Evolutionary conservation across 2,797 vertebrate species (phyloP).

Genomic region (Squalus acanthias): DNA sequence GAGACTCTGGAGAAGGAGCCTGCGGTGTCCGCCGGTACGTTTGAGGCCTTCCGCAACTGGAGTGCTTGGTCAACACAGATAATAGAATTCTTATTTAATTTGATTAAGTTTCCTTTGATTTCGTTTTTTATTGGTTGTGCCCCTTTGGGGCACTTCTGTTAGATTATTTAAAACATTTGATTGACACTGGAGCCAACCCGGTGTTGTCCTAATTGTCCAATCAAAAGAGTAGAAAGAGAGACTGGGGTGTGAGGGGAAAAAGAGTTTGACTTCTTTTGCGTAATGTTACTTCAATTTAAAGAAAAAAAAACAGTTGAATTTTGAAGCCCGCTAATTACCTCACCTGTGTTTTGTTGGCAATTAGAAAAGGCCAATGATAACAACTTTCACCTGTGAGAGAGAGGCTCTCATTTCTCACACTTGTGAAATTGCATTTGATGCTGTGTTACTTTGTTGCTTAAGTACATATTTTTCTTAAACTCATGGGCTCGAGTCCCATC

Average conservation of each 20-base stretch:
- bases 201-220: neutral
- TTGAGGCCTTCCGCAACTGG: too few relatives aligned
- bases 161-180: neutral
- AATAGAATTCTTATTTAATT: too few relatives aligned
- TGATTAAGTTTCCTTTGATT: too few relatives aligned
- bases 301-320: neutral
- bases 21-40: too few relatives aligned
- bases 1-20: too few relatives aligned
- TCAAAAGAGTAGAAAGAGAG: neutral
- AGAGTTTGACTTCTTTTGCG: neutral
- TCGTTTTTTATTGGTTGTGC: too few relatives aligned
- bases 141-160: too few relatives aligned
- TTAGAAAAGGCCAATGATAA: neutral
- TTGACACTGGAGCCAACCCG: neutral
- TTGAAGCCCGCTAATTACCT: neutral
- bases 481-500: neutral
- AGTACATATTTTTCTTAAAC: neutral
- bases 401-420: neutral
- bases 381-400: neutral
- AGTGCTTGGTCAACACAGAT: too few relatives aligned
- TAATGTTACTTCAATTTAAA: neutral
- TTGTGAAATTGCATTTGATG: neutral
- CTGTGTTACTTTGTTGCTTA: neutral
- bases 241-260: neutral
- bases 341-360: neutral